Evolutionary conservation across 1,140 invertebrate genomes (phyloP).

Genomic region (Camponotus pennsylvanicus): DNA sequence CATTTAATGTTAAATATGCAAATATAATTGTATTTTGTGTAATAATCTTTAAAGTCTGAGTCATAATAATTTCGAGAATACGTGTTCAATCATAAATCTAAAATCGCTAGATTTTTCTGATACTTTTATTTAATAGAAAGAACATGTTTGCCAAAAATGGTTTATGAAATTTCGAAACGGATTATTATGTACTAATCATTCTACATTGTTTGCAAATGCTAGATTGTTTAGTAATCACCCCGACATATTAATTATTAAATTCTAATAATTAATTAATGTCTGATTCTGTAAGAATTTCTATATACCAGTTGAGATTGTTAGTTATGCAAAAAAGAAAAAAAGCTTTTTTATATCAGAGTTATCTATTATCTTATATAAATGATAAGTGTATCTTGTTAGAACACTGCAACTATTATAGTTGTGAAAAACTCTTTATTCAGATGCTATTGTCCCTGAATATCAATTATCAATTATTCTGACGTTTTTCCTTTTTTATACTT

Average conservation of each 20-base stretch:
- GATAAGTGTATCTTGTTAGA: slow-evolving; percentile 31
- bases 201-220: slow-evolving; percentile 14
- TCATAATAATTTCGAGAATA: slow-evolving; percentile 25
- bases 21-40: neutral
- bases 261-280: neutral
- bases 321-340: neutral
- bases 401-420: slow-evolving; percentile 45
- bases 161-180: neutral
- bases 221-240: slow-evolving; percentile 17
- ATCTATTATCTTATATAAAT: slow-evolving; percentile 4
- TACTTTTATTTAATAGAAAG: no score
- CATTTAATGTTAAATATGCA: slow-evolving; percentile 16
- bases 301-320: slow-evolving; percentile 10
- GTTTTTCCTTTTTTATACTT: neutral
- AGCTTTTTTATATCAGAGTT: slow-evolving; percentile 1
- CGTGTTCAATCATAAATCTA: slow-evolving; percentile 17
- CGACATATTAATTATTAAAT: slow-evolving; percentile 35
- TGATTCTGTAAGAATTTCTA: neutral
- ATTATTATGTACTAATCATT: neutral
- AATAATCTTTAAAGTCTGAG: neutral
- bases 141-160: neutral
- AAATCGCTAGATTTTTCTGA: slow-evolving; percentile 5
- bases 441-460: slow-evolving; percentile 8
- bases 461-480: slow-evolving; percentile 10
- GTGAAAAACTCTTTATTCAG: slow-evolving; percentile 36